Percentiles rank a stretch among this genome's conserved stretches.
phyloP scores from a whole-genome alignment of 2,797 vertebrate species.

The Coluber constrictor region DNA sequence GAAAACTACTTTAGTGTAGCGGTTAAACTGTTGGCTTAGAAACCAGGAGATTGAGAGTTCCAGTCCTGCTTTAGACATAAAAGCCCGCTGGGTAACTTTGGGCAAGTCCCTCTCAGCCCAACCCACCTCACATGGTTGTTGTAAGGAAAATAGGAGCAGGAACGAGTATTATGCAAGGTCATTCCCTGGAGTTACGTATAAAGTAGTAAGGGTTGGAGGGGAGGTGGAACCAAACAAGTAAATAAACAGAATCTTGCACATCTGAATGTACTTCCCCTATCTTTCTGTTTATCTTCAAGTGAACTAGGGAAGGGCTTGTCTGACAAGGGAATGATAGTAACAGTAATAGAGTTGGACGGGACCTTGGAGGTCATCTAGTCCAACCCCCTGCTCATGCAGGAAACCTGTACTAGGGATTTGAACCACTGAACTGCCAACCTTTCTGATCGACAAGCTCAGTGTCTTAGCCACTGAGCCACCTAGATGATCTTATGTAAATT shows the following conservation, averaged over 20 bases:
- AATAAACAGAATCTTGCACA: neutral
- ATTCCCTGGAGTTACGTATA: neutral
- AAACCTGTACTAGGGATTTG: too few species aligned
- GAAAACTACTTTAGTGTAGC: neutral
- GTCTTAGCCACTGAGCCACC: too few species aligned
- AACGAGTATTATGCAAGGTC: neutral
- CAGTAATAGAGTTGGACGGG: too few species aligned
- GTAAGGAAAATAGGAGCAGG: neutral
- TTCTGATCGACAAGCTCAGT: too few species aligned
- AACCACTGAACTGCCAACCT: too few species aligned
- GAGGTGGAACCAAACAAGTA: neutral
- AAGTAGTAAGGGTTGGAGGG: neutral
- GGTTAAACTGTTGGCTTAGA: neutral
- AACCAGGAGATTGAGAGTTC: neutral
- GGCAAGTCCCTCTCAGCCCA: neutral
- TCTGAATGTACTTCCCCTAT: neutral
- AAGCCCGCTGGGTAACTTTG: neutral
- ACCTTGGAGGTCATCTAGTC: too few species aligned
- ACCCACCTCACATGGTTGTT: neutral
- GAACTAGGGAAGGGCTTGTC: neutral
- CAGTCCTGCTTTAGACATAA: neutral
- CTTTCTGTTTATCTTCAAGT: neutral
- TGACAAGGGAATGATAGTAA: constrained; percentile 10
- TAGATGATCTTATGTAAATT: constrained; percentile 27
- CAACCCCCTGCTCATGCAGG: too few species aligned